Conservation (phyloP, 1,140 invertebrate genomes). For the Drosophila prosaltans region DNA sequence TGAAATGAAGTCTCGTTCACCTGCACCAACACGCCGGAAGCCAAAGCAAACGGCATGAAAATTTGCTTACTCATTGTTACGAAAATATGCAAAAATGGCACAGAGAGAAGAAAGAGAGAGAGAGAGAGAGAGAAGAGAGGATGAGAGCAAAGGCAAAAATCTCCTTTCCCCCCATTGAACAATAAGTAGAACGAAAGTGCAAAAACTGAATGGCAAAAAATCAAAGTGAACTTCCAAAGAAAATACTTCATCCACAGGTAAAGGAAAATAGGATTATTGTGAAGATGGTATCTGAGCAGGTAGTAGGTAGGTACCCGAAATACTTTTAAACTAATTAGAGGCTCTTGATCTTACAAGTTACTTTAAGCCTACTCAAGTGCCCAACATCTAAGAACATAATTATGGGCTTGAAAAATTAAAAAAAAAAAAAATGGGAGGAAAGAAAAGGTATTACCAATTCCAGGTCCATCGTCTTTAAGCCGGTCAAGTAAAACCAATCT, state of each 20-base stretch:
- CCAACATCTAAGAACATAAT: conserved; percentile 54
- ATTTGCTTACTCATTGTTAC: conserved; percentile 73
- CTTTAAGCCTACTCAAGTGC: conserved; percentile 57
- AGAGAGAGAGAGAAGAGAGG: conserved; percentile 14
- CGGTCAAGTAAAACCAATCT: conserved; percentile 65
- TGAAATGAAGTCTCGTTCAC: neutral
- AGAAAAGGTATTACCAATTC: conserved; percentile 32
- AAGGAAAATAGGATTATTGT: conserved; percentile 50
- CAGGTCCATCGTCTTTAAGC: conserved; percentile 29
- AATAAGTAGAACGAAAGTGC: conserved; percentile 17
- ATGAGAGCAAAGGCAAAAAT: neutral
- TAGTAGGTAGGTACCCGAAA: conserved; percentile 21
- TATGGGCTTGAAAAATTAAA: conserved; percentile 28
- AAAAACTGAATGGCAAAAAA: conserved; percentile 70
- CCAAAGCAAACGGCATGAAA: conserved; percentile 69
- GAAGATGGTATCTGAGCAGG: neutral
- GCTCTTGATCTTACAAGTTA: conserved; percentile 31
- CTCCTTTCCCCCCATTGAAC: neutral
- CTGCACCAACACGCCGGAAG: conserved; percentile 50
- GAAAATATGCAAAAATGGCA: conserved; percentile 28
- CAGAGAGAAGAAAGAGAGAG: neutral
- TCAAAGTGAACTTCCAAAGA: conserved; percentile 54
- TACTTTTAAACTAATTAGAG: conserved; percentile 62
- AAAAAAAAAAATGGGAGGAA: neutral
- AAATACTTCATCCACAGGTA: conserved; percentile 44